Evolutionary conservation across 1,140 invertebrate genomes (phyloP), one percentile per base, ranked within the genome.

Genomic region (Drosophila nebulosa): DNA sequence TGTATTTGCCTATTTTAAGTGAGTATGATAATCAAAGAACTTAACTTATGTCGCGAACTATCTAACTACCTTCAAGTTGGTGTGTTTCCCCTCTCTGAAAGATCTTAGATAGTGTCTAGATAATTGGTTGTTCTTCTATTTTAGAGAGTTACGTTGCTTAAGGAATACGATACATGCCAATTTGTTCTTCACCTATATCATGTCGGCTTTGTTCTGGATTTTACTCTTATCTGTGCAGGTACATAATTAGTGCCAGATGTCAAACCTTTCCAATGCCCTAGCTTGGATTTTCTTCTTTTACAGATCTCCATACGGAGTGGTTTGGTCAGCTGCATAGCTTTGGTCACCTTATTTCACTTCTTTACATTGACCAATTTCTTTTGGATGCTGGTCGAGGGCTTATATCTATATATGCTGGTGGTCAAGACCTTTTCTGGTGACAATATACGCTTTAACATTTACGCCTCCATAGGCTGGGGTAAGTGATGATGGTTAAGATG

Each of bases 321-420:
- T 93, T 65, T 93, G 93, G 75, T 92, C 92, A 58, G 93, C 94
- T 96, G 96, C 89, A 93, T 96, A 66, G 93, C 94, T 7, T 90
- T 97, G 21, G 94, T 96, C 55, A 94, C 95, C 24, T 92, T 97
- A 46, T 94, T 97, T 74, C 96, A 97, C 90, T 99, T 98, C 91
- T 97, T 98, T 83, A 96, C 97, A 83, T 92, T 97, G 55, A 98
- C 97, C 1, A 99, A 97, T 91, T 99, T 98, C 92, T 99, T 98
- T 92, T 99, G 98, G 98, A 99, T 99, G 98, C 96, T 99, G 89
- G 97, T 99, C 1, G 98, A 99, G 95, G 98, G 97, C 26, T 92
- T 99, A 2, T 99, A 98, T 91, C 93, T 99, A 12, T 98, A 98
- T 91, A 96, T 98, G 92, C 92, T 99, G 66, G 97, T 99, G 27